Evolutionary conservation across 1,140 invertebrate species (phyloP).

Genomic region (Drosophila serrata): DNA sequence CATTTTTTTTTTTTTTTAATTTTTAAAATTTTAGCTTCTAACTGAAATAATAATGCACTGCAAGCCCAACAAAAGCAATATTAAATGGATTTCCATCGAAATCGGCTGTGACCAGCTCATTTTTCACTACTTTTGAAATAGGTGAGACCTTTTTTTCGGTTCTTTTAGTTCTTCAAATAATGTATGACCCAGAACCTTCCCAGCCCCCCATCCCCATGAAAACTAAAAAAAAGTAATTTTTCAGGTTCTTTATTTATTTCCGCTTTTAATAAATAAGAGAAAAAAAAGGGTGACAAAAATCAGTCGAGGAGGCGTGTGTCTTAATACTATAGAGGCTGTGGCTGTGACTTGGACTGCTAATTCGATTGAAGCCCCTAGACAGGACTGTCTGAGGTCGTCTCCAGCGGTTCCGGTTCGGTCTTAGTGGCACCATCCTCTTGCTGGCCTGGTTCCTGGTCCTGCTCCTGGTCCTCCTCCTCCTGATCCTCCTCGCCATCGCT

Average conservation of each 20-base stretch:
- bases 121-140: too few relatives aligned
- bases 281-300: constrained; percentile 21
- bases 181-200: not conserved
- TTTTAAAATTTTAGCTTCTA: too few relatives aligned
- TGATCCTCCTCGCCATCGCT: constrained; percentile 14
- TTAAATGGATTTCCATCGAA: too few relatives aligned
- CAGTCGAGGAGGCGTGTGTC: constrained; percentile 1
- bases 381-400: constrained; percentile 62
- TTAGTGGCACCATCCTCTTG: constrained; percentile 14
- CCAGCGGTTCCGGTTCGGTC: constrained; percentile 32
- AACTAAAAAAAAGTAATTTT: not conserved
- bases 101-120: too few relatives aligned
- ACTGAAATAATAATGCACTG: too few relatives aligned
- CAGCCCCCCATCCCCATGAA: too few relatives aligned
- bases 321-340: constrained; percentile 41
- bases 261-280: constrained; percentile 9
- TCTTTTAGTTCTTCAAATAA: not conserved
- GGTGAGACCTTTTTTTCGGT: too few relatives aligned
- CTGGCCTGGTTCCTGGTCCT: constrained; percentile 7
- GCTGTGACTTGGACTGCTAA: not conserved
- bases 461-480: constrained; percentile 25
- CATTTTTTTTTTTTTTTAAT: too few relatives aligned
- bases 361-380: constrained; percentile 18
- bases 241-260: constrained; percentile 20
- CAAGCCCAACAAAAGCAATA: too few relatives aligned